phyloP scores from a whole-genome alignment of 2,888 invertebrate genomes.

The Eubasilissa splendida region DNA sequence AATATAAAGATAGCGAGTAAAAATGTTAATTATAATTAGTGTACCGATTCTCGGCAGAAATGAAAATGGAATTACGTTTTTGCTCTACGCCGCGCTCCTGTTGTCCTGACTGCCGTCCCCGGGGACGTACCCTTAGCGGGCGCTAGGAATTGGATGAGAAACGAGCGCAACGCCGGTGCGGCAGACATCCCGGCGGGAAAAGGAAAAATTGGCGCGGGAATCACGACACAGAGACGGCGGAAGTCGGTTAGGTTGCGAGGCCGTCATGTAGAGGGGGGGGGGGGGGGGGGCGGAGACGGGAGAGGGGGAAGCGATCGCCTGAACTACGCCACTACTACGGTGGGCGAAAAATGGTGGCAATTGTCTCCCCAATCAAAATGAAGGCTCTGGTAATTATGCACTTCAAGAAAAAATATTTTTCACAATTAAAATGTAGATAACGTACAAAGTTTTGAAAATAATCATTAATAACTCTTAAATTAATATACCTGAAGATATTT shows the following conservation, averaged over 20 bases:
- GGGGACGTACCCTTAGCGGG: neutral
- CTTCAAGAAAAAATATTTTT: too few relatives aligned
- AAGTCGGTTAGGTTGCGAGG: slow-evolving; percentile 1
- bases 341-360: neutral
- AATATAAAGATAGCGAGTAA: neutral
- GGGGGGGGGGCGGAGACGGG: neutral
- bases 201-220: slow-evolving; percentile 31
- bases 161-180: slow-evolving; percentile 33
- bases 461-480: too few relatives aligned
- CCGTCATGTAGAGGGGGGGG: neutral
- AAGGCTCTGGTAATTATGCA: too few relatives aligned
- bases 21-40: neutral
- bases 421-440: too few relatives aligned
- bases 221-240: slow-evolving; percentile 24
- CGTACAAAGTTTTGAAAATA: too few relatives aligned
- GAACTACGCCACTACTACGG: neutral
- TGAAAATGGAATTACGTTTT: slow-evolving; percentile 1
- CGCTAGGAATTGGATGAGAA: slow-evolving; percentile 15
- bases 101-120: neutral
- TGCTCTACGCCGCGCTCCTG: slow-evolving; percentile 1
- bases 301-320: neutral
- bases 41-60: neutral
- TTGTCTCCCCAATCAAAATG: neutral
- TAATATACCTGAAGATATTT: too few relatives aligned
- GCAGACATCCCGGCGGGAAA: slow-evolving; percentile 33